These are phyloP conservation scores for Pimephales promelas DNA, from an alignment of 2,113 vertebrate species.

Conservation along the genomic window DNA sequence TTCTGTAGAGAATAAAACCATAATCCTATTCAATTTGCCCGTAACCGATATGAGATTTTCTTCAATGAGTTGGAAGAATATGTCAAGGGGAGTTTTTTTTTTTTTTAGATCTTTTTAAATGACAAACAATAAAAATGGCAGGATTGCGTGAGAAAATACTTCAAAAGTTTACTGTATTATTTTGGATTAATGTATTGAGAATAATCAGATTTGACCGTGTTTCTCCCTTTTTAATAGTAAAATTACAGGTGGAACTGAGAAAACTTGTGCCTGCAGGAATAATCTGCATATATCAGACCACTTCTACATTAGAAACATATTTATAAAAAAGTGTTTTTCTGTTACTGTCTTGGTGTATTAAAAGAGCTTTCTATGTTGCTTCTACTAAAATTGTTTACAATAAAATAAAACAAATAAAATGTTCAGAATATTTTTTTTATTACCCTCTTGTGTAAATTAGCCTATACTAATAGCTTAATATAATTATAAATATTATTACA, in stretches of 20 bases:
- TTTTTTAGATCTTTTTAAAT: conserved; percentile 34
- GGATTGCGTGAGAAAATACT: conserved; percentile 14
- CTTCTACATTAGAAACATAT: neutral
- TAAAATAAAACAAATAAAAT: neutral
- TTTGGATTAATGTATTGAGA: neutral
- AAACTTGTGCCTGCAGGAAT: neutral
- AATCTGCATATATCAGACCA: neutral
- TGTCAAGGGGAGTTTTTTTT: conserved; percentile 26
- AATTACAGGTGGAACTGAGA: neutral
- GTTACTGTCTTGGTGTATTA: neutral
- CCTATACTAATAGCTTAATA: neutral
- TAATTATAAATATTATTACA: neutral
- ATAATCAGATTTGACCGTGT: neutral
- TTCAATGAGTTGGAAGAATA: conserved; percentile 44
- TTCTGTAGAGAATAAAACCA: conserved; percentile 56
- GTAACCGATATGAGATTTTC: conserved; percentile 51
- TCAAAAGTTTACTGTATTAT: neutral
- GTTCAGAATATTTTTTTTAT: neutral
- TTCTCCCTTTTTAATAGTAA: conserved; percentile 1
- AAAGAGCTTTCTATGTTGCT: neutral
- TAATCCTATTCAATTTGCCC: conserved; percentile 57
- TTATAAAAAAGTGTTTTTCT: neutral
- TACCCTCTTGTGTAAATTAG: neutral
- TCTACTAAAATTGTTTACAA: neutral
- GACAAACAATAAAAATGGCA: conserved; percentile 29